Conservation (phyloP, 2,888 invertebrate genomes). For the Agrypnus murinus region DNA sequence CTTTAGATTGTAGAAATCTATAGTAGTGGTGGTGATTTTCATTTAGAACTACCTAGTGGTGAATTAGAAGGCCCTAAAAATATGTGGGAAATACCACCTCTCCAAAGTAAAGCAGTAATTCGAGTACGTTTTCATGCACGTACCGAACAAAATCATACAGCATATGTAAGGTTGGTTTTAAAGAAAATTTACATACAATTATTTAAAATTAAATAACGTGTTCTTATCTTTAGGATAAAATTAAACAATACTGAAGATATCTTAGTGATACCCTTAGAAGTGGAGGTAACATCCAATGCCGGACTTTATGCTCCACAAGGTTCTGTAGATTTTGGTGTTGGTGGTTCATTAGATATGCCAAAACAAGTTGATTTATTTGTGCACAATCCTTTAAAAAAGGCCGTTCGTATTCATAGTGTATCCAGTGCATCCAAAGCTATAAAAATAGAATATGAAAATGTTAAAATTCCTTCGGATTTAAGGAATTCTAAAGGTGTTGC, state of each 20-base stretch:
- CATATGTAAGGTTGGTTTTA: constrained; percentile 80
- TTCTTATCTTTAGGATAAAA: constrained; percentile 75
- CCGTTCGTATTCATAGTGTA: constrained; percentile 78
- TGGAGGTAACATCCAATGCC: constrained; percentile 82
- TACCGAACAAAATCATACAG: constrained; percentile 87
- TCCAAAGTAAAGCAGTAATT: constrained; percentile 90
- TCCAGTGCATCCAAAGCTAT: constrained; percentile 80
- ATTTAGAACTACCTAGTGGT: constrained; percentile 88
- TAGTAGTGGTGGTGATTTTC: constrained; percentile 92
- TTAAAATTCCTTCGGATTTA: constrained; percentile 79
- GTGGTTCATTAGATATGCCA: constrained; percentile 81
- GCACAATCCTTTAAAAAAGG: constrained; percentile 79
- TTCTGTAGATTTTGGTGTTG: constrained; percentile 87
- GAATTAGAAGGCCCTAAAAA: constrained; percentile 86
- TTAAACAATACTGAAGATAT: constrained; percentile 80
- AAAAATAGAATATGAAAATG: constrained; percentile 79
- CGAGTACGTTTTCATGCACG: constrained; percentile 87
- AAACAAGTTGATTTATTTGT: constrained; percentile 77
- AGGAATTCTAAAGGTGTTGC: constrained; percentile 70
- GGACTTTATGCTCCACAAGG: constrained; percentile 87
- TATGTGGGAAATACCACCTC: constrained; percentile 94
- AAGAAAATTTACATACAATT: background rate
- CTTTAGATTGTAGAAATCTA: constrained; percentile 84
- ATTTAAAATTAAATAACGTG: background rate
- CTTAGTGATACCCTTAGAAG: constrained; percentile 88